Percentiles rank a stretch among this genome's conserved stretches.
Conservation (phyloP, 2,113 vertebrate genomes). For the Pluvianellus socialis region DNA sequence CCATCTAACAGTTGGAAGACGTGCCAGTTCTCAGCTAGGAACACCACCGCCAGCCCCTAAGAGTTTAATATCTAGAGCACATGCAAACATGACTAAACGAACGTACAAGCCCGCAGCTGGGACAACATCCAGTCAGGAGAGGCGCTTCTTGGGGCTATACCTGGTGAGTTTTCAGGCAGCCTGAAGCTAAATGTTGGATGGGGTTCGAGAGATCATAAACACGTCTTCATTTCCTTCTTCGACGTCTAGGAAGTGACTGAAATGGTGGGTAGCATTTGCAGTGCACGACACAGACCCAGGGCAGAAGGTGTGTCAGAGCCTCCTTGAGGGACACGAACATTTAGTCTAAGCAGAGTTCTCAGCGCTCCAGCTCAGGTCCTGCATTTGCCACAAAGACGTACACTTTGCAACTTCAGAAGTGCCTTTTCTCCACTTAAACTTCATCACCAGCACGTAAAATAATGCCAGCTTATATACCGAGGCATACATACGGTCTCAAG, state of each 20-base stretch:
- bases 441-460: slow-evolving; percentile 46
- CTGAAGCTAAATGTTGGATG: neutral
- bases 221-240: neutral
- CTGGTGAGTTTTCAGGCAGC: neutral
- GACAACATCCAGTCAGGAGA: neutral
- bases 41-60: neutral
- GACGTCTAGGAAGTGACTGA: neutral
- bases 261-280: neutral
- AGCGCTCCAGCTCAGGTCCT: neutral
- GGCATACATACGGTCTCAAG: neutral
- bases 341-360: neutral
- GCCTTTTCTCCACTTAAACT: slow-evolving; percentile 17
- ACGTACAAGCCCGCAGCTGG: neutral
- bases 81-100: fast-evolving
- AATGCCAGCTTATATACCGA: slow-evolving; percentile 1
- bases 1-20: fast-evolving
- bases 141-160: neutral
- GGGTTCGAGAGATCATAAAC: neutral
- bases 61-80: neutral
- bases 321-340: neutral
- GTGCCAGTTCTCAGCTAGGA: neutral
- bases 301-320: neutral
- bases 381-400: neutral
- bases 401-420: neutral
- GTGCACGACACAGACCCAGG: neutral